Percentiles rank a stretch among this genome's conserved stretches.
phyloP scores from a whole-genome alignment of 2,888 invertebrate genomes.

The Mystacides longicornis region DNA sequence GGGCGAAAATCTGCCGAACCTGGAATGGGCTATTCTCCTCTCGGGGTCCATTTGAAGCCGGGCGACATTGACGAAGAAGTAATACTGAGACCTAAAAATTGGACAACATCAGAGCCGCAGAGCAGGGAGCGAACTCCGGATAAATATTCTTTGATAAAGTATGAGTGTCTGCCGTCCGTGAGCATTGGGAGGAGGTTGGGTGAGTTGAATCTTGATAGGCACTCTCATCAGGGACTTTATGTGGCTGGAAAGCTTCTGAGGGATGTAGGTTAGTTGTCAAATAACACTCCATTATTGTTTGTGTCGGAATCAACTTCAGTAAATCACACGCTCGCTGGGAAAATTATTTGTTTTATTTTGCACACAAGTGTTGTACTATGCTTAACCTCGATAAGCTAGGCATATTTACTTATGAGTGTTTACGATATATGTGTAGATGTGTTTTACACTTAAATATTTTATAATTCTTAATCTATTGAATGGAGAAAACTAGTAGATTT shows the following conservation, averaged over 20 bases:
- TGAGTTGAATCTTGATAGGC: constrained; percentile 35
- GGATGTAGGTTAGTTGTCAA: constrained; percentile 6
- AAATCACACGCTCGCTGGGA: too few relatives aligned
- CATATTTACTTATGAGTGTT: not conserved
- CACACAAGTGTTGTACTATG: too few relatives aligned
- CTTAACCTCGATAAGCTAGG: not conserved
- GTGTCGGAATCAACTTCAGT: not conserved
- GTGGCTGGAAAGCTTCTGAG: constrained; percentile 38
- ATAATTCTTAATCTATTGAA: not conserved
- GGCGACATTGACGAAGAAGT: not conserved
- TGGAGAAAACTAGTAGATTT: not conserved
- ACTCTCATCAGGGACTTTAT: constrained; percentile 36
- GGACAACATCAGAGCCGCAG: not conserved
- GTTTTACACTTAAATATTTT: too few relatives aligned
- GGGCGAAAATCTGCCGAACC: constrained; percentile 25
- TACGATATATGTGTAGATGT: too few relatives aligned
- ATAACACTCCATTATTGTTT: not conserved
- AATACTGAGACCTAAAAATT: not conserved
- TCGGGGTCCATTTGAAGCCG: not conserved
- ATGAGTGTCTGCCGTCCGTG: constrained; percentile 37
- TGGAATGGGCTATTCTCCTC: constrained; percentile 10
- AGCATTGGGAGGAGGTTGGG: constrained; percentile 32
- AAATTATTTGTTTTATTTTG: too few relatives aligned
- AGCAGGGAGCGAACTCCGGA: constrained; percentile 27
- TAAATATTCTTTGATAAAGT: constrained; percentile 42